Conservation (phyloP, 1,140 invertebrate species). For the Aleiodes sp. region DNA sequence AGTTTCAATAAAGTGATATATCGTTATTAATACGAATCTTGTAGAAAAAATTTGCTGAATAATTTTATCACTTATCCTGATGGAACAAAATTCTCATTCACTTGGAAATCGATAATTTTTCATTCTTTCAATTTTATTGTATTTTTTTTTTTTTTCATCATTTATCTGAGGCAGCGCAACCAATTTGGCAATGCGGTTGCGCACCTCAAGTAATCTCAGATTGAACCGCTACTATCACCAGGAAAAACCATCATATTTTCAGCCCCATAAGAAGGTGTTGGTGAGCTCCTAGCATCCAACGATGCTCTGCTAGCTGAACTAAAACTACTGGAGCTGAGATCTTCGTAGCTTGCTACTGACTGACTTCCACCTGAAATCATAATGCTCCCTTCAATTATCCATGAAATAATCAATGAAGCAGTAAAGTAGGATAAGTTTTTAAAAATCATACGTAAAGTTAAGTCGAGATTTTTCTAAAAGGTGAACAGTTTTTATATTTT, state of each 20-base stretch:
- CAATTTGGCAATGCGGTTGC: constrained; percentile 52
- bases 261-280: constrained; percentile 72
- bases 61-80: neutral
- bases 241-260: constrained; percentile 82
- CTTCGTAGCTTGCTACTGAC: constrained; percentile 73
- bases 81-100: too few species aligned
- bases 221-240: constrained; percentile 75
- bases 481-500: too few species aligned
- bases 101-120: neutral
- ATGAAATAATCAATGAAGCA: neutral
- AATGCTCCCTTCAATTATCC: neutral
- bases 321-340: constrained; percentile 82
- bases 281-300: constrained; percentile 78
- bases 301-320: constrained; percentile 82
- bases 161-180: constrained; percentile 59
- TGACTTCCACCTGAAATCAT: constrained; percentile 67
- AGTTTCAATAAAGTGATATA: neutral
- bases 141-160: too few species aligned
- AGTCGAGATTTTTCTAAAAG: neutral
- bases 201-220: constrained; percentile 66
- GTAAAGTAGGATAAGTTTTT: neutral
- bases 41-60: neutral
- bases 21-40: neutral
- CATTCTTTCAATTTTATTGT: neutral
- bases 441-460: neutral